Evolutionary conservation across 2,797 vertebrate species (phyloP).

Genomic region (Echiichthys vipera): DNA sequence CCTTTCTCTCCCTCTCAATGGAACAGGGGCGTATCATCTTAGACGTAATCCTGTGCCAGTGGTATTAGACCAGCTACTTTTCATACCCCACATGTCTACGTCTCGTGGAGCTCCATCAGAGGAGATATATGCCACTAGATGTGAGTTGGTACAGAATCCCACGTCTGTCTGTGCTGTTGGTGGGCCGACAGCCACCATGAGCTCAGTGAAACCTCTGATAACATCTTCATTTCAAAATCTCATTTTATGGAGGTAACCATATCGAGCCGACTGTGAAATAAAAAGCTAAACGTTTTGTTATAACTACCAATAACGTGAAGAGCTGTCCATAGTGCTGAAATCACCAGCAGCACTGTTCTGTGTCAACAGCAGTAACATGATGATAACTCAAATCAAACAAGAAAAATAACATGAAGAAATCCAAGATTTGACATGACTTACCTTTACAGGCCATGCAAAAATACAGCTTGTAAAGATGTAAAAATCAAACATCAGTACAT

Average conservation of each 20-base stretch:
- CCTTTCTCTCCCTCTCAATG: constrained; percentile 14
- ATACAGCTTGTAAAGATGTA: neutral
- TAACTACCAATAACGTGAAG: neutral
- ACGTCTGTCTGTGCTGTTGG: constrained; percentile 23
- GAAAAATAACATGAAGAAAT: neutral
- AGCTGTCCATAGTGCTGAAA: constrained; percentile 14
- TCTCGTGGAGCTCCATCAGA: constrained; percentile 30
- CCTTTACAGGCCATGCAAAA: neutral
- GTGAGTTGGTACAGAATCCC: constrained; percentile 38
- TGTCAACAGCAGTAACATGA: neutral
- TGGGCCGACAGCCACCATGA: constrained; percentile 17
- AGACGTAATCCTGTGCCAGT: constrained; percentile 18
- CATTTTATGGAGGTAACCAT: neutral
- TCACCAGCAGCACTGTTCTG: neutral
- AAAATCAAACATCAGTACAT: neutral
- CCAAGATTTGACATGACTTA: neutral
- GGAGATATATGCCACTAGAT: constrained; percentile 42
- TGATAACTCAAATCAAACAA: neutral
- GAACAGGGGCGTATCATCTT: constrained; percentile 34
- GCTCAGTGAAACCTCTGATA: constrained; percentile 39
- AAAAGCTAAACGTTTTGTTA: constrained; percentile 8
- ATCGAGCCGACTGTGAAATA: neutral
- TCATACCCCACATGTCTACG: constrained; percentile 11
- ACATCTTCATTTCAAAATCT: constrained; percentile 18
- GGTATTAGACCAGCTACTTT: constrained; percentile 28